Conservation (phyloP, 2,888 invertebrate species). For the Antheraea assamensis region DNA sequence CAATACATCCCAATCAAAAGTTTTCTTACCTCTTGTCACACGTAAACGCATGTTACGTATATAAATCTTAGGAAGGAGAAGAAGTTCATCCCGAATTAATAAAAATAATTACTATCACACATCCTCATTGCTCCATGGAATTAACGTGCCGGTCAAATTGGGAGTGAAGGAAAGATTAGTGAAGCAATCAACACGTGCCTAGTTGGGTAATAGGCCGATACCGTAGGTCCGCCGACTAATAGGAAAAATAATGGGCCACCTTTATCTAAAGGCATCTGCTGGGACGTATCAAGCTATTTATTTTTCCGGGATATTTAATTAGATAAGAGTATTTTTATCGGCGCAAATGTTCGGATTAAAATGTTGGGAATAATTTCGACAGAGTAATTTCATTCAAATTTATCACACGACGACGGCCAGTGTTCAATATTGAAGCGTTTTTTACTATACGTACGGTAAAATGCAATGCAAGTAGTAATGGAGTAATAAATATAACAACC, state of each 20-base stretch:
- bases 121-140: not conserved
- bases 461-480: no score
- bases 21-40: no score
- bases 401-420: no score
- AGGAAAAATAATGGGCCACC: constrained; percentile 26
- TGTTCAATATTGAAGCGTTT: no score
- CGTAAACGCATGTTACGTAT: no score
- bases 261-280: constrained; percentile 21
- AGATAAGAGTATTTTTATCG: not conserved
- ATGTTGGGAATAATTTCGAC: no score
- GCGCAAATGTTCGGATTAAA: not conserved
- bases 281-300: constrained; percentile 16
- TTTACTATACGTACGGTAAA: no score
- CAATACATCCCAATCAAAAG: no score
- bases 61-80: not conserved
- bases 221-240: constrained; percentile 23
- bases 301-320: not conserved
- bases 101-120: not conserved
- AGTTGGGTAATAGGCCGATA: constrained; percentile 24
- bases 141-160: constrained; percentile 15
- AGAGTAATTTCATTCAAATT: no score
- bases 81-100: not conserved
- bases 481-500: no score
- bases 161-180: constrained; percentile 25
- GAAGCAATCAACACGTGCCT: constrained; percentile 25